Conservation (phyloP, 1,140 invertebrate genomes). For the Chironomus striatipennis region DNA sequence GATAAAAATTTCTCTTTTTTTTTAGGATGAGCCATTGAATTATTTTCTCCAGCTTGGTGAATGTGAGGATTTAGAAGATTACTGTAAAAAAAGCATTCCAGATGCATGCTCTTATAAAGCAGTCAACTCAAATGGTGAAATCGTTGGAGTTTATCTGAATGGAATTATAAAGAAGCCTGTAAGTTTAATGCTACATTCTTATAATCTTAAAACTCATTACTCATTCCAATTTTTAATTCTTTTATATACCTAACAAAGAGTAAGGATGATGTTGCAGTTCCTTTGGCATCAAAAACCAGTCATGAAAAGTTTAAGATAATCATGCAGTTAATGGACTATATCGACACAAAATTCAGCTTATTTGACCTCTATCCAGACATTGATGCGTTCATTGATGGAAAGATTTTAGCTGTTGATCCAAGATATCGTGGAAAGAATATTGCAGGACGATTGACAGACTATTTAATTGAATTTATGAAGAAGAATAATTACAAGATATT, state of each 20-base stretch:
- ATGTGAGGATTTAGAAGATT: constrained; percentile 51
- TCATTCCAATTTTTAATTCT: constrained; percentile 3
- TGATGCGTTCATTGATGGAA: constrained; percentile 47
- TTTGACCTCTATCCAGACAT: constrained; percentile 46
- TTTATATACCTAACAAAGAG: not conserved
- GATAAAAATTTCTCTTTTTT: constrained; percentile 33
- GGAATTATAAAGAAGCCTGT: constrained; percentile 34
- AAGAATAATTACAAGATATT: constrained; percentile 33
- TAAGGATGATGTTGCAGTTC: constrained; percentile 27
- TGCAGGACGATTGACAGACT: constrained; percentile 49
- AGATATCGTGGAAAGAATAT: constrained; percentile 54
- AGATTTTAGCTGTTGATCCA: constrained; percentile 53
- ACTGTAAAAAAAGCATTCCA: constrained; percentile 45
- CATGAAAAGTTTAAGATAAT: constrained; percentile 54
- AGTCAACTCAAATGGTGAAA: constrained; percentile 45
- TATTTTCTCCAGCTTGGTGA: constrained; percentile 48
- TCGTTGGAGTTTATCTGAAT: constrained; percentile 48
- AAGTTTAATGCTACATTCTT: constrained; percentile 26
- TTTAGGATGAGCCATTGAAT: constrained; percentile 58
- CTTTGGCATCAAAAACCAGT: constrained; percentile 38
- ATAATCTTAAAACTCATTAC: not conserved
- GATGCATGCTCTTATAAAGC: constrained; percentile 54
- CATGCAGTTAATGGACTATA: constrained; percentile 44
- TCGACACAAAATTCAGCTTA: constrained; percentile 46
- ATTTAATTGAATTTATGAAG: constrained; percentile 41